phyloP scores from a whole-genome alignment of 30 jellyfish, hydroid and myxozoan species.

The Rhopilema esculentum region DNA sequence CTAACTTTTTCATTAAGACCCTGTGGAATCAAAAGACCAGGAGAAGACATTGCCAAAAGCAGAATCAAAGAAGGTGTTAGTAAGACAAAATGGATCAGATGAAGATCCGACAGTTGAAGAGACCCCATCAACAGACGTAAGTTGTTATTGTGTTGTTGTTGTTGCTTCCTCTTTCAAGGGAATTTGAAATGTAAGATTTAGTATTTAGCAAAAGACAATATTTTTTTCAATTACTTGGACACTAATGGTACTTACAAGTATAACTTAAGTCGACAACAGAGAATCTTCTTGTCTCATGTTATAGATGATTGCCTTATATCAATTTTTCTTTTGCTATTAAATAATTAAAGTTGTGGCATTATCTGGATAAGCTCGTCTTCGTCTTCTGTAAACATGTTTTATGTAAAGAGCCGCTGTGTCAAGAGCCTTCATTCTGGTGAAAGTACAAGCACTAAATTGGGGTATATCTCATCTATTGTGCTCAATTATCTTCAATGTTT shows the following conservation, averaged over 20 bases:
- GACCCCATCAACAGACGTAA: not conserved
- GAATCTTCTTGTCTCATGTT: too few relatives aligned
- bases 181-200: too few relatives aligned
- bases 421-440: not conserved
- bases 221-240: too few relatives aligned
- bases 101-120: constrained; percentile 1
- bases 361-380: too few relatives aligned
- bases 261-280: too few relatives aligned
- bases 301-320: too few relatives aligned
- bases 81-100: constrained; percentile 38
- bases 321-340: too few relatives aligned
- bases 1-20: not conserved
- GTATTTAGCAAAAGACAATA: not conserved
- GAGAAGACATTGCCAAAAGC: not conserved
- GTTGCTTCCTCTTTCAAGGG: too few relatives aligned
- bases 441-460: not conserved
- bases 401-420: not conserved
- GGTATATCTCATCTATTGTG: not conserved
- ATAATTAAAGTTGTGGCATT: too few relatives aligned
- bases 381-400: not conserved
- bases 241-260: too few relatives aligned
- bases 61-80: not conserved
- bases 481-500: too few relatives aligned
- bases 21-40: not conserved
- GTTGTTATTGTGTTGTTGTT: not conserved